These are phyloP conservation scores for Zygothrica quintamaculata DNA, from an alignment of 2,888 invertebrate species.

Conservation along the genomic window DNA sequence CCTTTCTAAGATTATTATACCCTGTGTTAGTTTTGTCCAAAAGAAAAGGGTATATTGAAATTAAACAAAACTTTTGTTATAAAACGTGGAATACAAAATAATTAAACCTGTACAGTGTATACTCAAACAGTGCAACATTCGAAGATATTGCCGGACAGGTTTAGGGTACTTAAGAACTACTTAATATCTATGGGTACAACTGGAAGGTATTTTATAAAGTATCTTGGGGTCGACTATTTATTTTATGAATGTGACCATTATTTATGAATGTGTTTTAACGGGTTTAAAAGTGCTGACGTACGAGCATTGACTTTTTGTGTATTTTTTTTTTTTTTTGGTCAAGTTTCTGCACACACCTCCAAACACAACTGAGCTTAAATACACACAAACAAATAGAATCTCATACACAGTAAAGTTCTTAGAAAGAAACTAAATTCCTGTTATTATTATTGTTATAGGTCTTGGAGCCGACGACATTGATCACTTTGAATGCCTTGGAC, in stretches of 20 bases:
- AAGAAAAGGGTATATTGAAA: no score
- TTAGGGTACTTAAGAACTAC: no score
- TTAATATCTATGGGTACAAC: neutral
- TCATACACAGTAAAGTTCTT: conserved; percentile 39
- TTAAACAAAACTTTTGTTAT: no score
- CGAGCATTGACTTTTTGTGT: conserved; percentile 60
- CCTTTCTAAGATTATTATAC: conserved; percentile 19
- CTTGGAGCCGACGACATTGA: conserved; percentile 87
- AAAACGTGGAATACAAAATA: no score
- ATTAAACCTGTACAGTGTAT: no score
- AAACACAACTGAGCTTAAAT: neutral
- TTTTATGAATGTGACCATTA: no score
- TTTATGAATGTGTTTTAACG: conserved; percentile 23
- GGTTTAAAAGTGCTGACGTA: conserved; percentile 26
- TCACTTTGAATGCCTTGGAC: conserved; percentile 92
- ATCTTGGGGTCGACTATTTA: neutral
- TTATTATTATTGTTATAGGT: conserved; percentile 86
- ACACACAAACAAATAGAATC: neutral
- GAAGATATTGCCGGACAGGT: no score
- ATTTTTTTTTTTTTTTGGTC: neutral
- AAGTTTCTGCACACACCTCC: neutral
- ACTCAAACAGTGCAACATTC: no score
- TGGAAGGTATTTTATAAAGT: no score
- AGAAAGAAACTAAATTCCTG: conserved; percentile 35
- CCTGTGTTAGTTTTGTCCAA: neutral